Conservation (phyloP, 2,888 invertebrate species). For the Unio delphinus region DNA sequence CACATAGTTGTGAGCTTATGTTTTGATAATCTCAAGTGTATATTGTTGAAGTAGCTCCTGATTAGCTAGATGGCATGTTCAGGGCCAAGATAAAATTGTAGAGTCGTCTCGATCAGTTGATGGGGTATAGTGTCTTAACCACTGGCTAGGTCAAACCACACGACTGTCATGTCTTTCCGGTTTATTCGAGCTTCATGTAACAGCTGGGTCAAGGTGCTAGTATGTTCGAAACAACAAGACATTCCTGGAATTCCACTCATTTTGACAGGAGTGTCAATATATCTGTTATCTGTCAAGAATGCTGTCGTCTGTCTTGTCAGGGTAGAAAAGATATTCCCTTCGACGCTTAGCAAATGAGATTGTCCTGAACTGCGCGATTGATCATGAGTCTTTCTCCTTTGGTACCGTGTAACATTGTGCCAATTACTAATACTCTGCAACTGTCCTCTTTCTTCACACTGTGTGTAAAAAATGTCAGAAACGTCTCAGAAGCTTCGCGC, state of each 20-base stretch:
- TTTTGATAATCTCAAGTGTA: not conserved
- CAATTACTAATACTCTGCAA: not conserved
- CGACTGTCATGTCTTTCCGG: conserved; percentile 5
- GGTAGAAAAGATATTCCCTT: conserved; percentile 22
- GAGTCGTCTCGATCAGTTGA: not conserved
- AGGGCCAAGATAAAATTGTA: conserved; percentile 3
- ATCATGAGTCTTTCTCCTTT: conserved; percentile 17
- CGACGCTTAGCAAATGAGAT: conserved; percentile 26
- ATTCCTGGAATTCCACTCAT: conserved; percentile 22
- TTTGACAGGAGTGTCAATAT: conserved; percentile 21
- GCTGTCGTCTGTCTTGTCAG: conserved; percentile 11
- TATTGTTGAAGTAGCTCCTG: conserved; percentile 4
- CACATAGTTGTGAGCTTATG: not conserved
- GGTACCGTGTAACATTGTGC: conserved; percentile 14
- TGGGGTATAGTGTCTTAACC: conserved; percentile 1
- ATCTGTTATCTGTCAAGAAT: conserved; percentile 14
- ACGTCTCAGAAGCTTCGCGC: too few species aligned
- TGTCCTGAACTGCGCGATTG: conserved; percentile 18
- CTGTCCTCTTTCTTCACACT: too few species aligned
- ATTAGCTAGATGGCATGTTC: conserved; percentile 3
- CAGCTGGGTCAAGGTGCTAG: conserved; percentile 17
- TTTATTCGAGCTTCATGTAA: conserved; percentile 14
- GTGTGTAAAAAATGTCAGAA: too few species aligned
- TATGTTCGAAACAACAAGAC: conserved; percentile 20
- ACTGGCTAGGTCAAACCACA: conserved; percentile 8